Evolutionary conservation across 2,113 vertebrate genomes (phyloP), one percentile per base, ranked within the genome.

Genomic region (Dasyornis broadbenti): DNA sequence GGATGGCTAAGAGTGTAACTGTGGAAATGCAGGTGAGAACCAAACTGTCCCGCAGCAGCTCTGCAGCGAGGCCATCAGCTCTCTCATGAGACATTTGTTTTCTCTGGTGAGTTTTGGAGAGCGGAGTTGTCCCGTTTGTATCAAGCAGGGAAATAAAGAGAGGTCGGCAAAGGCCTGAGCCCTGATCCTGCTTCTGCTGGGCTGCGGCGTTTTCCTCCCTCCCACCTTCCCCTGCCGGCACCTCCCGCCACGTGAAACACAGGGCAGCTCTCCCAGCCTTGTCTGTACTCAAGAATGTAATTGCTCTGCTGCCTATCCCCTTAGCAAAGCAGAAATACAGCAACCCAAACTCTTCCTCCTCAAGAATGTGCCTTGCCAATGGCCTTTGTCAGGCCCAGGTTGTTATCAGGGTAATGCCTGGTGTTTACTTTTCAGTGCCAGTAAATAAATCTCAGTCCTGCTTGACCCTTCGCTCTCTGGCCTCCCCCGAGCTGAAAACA

Each of bases 401-500:
- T 94, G 95, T 96, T 96, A 96, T 96, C 95, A 91, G 95, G 60
- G 18, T 72, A 71, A 47, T 94, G 91, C 94, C 94, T 96, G 82
- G 61, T 97, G 95, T 95, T 96, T 97, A 92, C 95, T 94, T 82
- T 94, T 94, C 91, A 83, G 83, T 93, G 94, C 95, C 97, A 97
- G 95, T 90, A 97, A 97, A 97, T 96, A 97, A 97, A 98, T 97
- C 98, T 97, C 94, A 86, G 91, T 88, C 97, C 96, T 94, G 98
- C 97, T 97, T 97, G 97, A 98, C 97, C 96, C 95, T 84, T 94
- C 66, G 56, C 97, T 97, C 97, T 97, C 84, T 89, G 95, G 87
- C 96, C 96, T 95, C 94, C 95, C 90, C 96, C 69, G 82, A 97
- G 97, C 96, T 98, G 93, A 83, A 98, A 98, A 98, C 90, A 97